phyloP scores from a whole-genome alignment of 2,888 invertebrate species.

The Linyphia triangularis region DNA sequence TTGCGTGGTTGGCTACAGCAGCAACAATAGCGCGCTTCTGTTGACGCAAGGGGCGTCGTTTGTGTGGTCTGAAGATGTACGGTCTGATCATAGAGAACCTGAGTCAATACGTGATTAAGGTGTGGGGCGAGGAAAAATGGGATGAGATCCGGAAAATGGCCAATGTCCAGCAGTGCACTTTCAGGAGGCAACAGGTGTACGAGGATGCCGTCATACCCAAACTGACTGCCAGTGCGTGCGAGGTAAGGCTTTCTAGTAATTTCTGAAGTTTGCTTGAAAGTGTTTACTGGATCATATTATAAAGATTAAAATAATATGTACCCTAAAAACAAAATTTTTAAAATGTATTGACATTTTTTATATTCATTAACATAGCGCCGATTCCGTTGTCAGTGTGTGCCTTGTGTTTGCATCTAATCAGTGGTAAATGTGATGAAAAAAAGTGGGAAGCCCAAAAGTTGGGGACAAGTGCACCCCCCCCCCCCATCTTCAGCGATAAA shows the following conservation, averaged over 20 bases:
- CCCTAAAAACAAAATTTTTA: background rate
- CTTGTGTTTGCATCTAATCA: no score
- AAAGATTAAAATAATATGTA: no score
- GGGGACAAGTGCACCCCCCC: no score
- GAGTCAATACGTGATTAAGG: constrained; percentile 93
- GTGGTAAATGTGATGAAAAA: no score
- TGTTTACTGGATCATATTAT: no score
- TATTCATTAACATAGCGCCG: no score
- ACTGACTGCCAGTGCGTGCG: constrained; percentile 90
- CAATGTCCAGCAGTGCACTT: constrained; percentile 89
- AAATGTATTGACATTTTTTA: background rate
- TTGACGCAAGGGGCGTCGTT: constrained; percentile 29
- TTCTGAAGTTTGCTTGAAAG: background rate
- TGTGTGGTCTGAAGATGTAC: constrained; percentile 86
- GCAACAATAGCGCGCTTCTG: background rate
- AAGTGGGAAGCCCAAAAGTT: no score
- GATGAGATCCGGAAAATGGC: constrained; percentile 92
- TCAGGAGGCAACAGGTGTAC: constrained; percentile 90
- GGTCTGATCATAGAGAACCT: constrained; percentile 96
- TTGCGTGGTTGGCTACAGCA: background rate
- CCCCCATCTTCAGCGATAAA: no score
- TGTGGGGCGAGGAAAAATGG: constrained; percentile 96
- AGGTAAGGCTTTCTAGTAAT: constrained; percentile 82
- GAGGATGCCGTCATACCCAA: constrained; percentile 92
- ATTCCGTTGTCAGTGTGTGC: no score